Evolutionary conservation across 1,140 invertebrate species (phyloP), one percentile per base, ranked within the genome.

Genomic region (Stegodyphus dumicola): DNA sequence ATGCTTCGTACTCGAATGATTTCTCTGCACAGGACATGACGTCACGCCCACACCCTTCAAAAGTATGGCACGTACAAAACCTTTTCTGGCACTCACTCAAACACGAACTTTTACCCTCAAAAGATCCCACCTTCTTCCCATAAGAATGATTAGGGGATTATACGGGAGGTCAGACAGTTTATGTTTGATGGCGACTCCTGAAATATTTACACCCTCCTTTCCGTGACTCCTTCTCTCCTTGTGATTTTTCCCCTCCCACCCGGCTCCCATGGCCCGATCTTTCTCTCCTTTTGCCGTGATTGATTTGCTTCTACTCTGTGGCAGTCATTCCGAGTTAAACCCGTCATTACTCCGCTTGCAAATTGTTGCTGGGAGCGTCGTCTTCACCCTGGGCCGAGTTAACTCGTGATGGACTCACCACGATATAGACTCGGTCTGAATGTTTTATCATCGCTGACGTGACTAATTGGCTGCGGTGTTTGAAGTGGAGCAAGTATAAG

Each of bases 401-500:
- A 17, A 77, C 56, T 77, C 64, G 77, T 80, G 77, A 80, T 80
- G 65, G 77, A 80, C 77, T 81, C 48, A 7, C 6, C 9, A 10
- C 9, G 49, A 48, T 71, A 71, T 69, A 77, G 65, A 78, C 13
- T 15, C 69, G 48, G 33, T 13, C 33, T 83, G 80, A 83, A 83
- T 83, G 80, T 83, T 83, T 83, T 83, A 83, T 83, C 80, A 54
- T 65, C 7, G 80, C 15, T 83, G 80, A 83, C 80, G 80, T 83
- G 80, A 83, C 80, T 83, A 83, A 83, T 83, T 83, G 71, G 80
- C 70, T 49, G 67, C 51, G 67, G 80, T 73, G 79, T 49, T 75
- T 73, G 66, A 60, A 81, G 54, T 60, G 78, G 33, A n/a, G 70
- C 53, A 51, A 7, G 18, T 11, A 60, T 60, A 15, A 64, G 69